These are phyloP conservation scores for Amphiprion clarkii DNA, from an alignment of 2,797 vertebrate species.

Conservation along the genomic window DNA sequence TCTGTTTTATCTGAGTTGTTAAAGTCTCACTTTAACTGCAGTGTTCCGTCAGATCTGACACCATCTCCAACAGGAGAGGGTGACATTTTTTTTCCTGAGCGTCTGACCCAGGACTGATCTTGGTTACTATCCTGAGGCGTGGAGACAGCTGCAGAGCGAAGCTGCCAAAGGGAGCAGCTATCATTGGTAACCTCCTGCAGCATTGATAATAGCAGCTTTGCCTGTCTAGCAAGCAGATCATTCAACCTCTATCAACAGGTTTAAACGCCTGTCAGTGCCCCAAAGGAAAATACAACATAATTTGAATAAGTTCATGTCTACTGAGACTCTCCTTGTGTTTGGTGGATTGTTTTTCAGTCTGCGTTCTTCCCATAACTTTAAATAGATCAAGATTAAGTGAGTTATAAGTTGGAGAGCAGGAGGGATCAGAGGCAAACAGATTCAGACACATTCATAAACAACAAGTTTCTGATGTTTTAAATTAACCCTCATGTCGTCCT, in stretches of 20 bases:
- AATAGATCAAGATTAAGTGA: not conserved
- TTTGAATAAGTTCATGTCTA: constrained; percentile 11
- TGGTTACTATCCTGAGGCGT: constrained; percentile 73
- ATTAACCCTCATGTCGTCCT: too few species aligned
- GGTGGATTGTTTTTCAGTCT: not conserved
- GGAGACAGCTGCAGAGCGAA: constrained; percentile 76
- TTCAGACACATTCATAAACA: not conserved
- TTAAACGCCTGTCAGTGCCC: constrained; percentile 42
- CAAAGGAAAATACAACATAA: constrained; percentile 44
- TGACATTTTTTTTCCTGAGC: constrained; percentile 39
- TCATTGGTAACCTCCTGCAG: constrained; percentile 68
- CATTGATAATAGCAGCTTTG: constrained; percentile 67
- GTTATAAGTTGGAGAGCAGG: not conserved
- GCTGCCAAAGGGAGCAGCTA: constrained; percentile 75
- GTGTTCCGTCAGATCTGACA: constrained; percentile 25
- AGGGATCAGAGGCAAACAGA: not conserved
- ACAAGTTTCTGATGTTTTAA: too few species aligned
- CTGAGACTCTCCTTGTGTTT: constrained; percentile 18
- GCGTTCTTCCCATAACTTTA: not conserved
- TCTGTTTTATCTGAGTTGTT: constrained; percentile 7
- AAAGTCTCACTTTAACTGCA: constrained; percentile 13
- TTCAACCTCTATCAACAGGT: constrained; percentile 48
- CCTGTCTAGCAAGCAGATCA: constrained; percentile 39
- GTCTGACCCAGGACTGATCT: constrained; percentile 65
- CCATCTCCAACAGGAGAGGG: constrained; percentile 30